phyloP scores from a whole-genome alignment of 2,797 vertebrate genomes.

The Danio aesculapii region DNA sequence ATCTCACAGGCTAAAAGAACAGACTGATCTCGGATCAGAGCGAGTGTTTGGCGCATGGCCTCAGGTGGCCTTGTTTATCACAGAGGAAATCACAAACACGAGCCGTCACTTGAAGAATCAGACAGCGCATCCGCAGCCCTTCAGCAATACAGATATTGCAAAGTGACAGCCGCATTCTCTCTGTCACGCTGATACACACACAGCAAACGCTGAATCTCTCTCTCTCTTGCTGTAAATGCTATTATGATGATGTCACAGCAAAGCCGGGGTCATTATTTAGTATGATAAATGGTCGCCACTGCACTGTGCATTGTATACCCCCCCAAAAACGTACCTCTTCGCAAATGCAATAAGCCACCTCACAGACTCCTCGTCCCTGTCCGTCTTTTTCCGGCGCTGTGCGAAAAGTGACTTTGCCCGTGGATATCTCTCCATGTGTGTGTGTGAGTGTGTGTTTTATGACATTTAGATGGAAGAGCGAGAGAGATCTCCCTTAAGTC shows the following conservation, averaged over 20 bases:
- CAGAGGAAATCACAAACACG: conserved; percentile 46
- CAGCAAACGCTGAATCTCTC: conserved; percentile 44
- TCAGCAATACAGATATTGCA: conserved; percentile 31
- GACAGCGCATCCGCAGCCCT: conserved; percentile 29
- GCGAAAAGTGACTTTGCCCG: conserved; percentile 60
- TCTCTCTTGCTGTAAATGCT: conserved; percentile 71
- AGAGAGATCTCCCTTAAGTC: conserved; percentile 74
- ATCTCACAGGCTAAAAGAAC: conserved; percentile 29
- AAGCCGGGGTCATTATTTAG: conserved; percentile 73
- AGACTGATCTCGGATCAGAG: conserved; percentile 30
- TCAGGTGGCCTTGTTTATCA: conserved; percentile 53
- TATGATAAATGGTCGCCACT: conserved; percentile 77
- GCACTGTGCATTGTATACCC: conserved; percentile 69
- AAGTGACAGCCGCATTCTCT: conserved; percentile 45
- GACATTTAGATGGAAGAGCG: conserved; percentile 71
- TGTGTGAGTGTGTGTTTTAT: conserved; percentile 66
- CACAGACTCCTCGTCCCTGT: conserved; percentile 60
- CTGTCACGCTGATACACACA: conserved; percentile 38
- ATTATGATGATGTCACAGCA: conserved; percentile 74
- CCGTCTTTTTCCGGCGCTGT: conserved; percentile 57
- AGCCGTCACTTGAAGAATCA: conserved; percentile 53
- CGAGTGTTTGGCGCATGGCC: conserved; percentile 29
- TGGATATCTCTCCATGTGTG: conserved; percentile 66
- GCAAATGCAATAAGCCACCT: conserved; percentile 66
- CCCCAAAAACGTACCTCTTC: conserved; percentile 66